Base-by-base conservation (phyloP, 2,888 invertebrate genomes). In the Macrophya alboannulata region DNA sequence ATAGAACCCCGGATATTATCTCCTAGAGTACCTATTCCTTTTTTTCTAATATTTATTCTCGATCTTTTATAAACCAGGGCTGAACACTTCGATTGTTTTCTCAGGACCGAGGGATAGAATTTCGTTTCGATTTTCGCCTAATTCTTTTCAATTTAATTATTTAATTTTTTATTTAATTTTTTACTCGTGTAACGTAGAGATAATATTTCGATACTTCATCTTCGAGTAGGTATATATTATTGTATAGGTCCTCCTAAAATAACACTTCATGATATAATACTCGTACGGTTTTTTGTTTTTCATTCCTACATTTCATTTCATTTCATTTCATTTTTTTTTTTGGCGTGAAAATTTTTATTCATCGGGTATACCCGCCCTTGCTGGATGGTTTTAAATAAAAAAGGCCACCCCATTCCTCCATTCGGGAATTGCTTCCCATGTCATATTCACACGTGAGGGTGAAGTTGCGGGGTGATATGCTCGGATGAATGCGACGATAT, bases 381-480 rank as follows among this genome's bases (percentile, higher is more conserved):
- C 62, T 40, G 21, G 40, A 81, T 81, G 59, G 55, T 55, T 77
- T 43, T 21, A 43, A 62, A 59, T 81, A 55, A 55, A 77, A 77
- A 77, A 77, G 48, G 31, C 59, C 40, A 9, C 79, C 40, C 21
- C 62, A 31, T 62, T 48, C 37, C 82, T 48, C 10, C 48, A 48
- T 83, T 9, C 83, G 45, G 37, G 68, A 83, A 83, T 83, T 71
- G 68, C n/a, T 83, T 83, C 83, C 83, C 83, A 83, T 83, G 83
- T 83, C 83, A 83, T 83, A 83, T 83, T 83, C 83, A 83, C 83
- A 83, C 83, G 83, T 68, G 71, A 83, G 71, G 83, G 65, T 65
- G 48, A 62, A 81, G 31, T 81, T n/a, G 65, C 65, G 83, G 83
- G 83, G 83, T 62, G 83, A 83, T 68, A 83, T 83, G 83, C 83